Evolutionary conservation across 2,888 invertebrate species (phyloP).

Genomic region (Gastrophysa polygoni): DNA sequence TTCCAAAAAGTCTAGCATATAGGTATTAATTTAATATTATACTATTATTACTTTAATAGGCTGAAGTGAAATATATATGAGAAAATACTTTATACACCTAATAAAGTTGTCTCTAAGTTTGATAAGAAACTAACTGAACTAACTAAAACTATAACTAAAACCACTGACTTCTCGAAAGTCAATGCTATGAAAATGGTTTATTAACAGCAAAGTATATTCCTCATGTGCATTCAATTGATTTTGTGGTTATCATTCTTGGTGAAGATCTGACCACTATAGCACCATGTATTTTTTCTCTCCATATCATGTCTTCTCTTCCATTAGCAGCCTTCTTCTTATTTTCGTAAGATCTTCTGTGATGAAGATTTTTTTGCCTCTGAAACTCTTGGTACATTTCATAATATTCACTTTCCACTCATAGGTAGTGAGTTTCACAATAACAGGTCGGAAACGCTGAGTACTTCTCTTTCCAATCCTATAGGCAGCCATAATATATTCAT

Average conservation of each 20-base stretch:
- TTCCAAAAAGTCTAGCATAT: not conserved
- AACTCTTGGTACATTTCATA: not conserved
- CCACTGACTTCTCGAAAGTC: not conserved
- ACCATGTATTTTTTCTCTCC: not conserved
- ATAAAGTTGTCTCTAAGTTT: not conserved
- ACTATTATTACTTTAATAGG: not conserved
- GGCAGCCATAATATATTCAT: not conserved
- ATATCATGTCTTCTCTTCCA: not conserved
- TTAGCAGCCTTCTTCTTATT: not conserved
- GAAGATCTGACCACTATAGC: constrained; percentile 5
- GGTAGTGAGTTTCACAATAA: not conserved
- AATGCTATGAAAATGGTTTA: not conserved
- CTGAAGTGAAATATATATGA: not conserved
- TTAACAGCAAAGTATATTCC: not conserved
- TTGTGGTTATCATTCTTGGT: not conserved
- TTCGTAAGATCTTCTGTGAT: constrained; percentile 4
- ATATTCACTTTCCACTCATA: not conserved
- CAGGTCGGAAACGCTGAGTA: not conserved
- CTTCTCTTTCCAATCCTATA: not conserved
- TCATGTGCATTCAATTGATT: not conserved
- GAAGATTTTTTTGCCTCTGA: constrained; percentile 4
- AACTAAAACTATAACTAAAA: not conserved
- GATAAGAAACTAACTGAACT: not conserved
- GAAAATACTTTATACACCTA: not conserved
- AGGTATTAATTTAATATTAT: not conserved